Conservation (phyloP, 2,797 vertebrate species). For the Poeciliopsis paucimaculata region DNA sequence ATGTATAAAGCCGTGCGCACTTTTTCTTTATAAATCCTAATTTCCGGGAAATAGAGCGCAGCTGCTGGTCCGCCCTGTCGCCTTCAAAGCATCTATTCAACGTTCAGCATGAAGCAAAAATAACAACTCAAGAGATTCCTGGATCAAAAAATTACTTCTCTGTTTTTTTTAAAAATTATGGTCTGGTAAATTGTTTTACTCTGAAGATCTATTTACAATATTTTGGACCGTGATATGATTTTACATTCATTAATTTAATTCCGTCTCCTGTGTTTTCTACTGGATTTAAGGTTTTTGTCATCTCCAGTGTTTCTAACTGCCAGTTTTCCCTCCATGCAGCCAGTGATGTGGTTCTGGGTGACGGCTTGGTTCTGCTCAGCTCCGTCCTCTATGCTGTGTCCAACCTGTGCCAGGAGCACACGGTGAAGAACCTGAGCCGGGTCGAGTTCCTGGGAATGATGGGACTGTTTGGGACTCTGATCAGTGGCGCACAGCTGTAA, state of each 20-base stretch:
- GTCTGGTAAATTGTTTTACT: too few relatives aligned
- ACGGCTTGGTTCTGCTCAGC: slow-evolving; percentile 91
- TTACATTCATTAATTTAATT: too few relatives aligned
- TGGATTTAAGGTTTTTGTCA: background rate
- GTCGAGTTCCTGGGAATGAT: slow-evolving; percentile 97
- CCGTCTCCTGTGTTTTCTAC: background rate
- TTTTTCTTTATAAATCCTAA: too few relatives aligned
- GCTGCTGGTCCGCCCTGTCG: too few relatives aligned
- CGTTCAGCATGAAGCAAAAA: background rate
- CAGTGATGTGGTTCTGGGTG: slow-evolving; percentile 88
- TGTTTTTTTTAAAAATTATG: too few relatives aligned
- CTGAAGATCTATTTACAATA: too few relatives aligned
- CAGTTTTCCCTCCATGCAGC: slow-evolving; percentile 67
- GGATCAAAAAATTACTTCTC: background rate
- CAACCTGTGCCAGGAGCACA: slow-evolving; percentile 94
- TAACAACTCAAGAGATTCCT: background rate
- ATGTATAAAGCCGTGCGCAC: too few relatives aligned
- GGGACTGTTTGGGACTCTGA: slow-evolving; percentile 92
- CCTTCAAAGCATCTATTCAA: background rate
- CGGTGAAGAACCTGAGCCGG: slow-evolving; percentile 94
- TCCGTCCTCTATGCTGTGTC: slow-evolving; percentile 92
- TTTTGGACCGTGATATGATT: too few relatives aligned
- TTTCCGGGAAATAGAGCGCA: too few relatives aligned
- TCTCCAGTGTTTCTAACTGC: background rate
- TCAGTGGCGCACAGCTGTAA: slow-evolving; percentile 95